Evolutionary conservation across 2,113 vertebrate genomes (phyloP).

Genomic region (Archilochus colubris): DNA sequence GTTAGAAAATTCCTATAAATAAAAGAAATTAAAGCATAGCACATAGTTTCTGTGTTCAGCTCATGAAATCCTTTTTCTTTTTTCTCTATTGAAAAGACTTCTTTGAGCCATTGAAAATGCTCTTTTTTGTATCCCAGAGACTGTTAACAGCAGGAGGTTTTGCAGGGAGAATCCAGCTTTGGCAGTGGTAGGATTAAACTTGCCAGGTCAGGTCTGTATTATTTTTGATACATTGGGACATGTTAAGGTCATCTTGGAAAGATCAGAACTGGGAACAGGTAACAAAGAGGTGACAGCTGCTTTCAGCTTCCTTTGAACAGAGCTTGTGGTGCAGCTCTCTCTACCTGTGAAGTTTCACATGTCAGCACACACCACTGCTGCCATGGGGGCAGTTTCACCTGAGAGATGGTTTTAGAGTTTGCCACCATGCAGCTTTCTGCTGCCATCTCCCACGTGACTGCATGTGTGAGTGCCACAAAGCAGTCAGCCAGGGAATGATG

Average conservation of each 20-base stretch:
- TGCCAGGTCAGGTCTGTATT: neutral
- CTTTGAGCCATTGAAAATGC: constrained; percentile 10
- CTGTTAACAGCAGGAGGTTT: neutral
- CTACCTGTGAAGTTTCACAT: fast-evolving
- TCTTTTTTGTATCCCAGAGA: neutral
- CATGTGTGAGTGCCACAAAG: neutral
- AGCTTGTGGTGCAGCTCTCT: neutral
- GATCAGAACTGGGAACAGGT: neutral
- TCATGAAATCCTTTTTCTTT: neutral
- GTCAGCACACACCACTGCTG: neutral
- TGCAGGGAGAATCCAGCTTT: constrained; percentile 18
- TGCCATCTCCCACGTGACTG: neutral
- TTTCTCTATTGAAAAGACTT: neutral
- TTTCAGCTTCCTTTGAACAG: neutral
- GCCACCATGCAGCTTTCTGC: neutral
- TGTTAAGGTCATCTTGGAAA: neutral
- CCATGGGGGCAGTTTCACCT: neutral
- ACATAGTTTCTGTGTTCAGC: neutral
- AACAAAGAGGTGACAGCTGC: neutral
- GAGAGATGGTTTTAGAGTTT: neutral
- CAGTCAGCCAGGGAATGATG: neutral
- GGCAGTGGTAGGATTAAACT: neutral
- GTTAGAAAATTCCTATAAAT: neutral
- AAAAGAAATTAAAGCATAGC: neutral
- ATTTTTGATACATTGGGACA: neutral